These are phyloP conservation scores for Carollia perspicillata DNA, from an alignment of 2,113 vertebrate species.

Conservation along the genomic window DNA sequence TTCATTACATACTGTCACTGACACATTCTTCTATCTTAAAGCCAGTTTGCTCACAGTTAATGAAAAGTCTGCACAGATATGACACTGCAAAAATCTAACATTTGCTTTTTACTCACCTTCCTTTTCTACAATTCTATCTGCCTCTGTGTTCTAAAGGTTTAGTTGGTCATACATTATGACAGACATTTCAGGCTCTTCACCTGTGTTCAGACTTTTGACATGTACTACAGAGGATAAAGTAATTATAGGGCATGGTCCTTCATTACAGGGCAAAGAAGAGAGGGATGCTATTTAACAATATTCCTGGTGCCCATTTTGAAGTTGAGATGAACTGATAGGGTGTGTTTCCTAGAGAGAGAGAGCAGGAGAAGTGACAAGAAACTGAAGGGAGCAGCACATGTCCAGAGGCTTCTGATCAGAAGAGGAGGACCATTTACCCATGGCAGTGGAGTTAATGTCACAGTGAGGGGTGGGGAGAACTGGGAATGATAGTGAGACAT, in stretches of 20 bases:
- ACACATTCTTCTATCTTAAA: background rate
- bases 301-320: background rate
- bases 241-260: background rate
- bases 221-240: background rate
- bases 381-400: background rate
- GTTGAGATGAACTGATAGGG: background rate
- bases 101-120: background rate
- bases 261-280: background rate
- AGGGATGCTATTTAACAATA: background rate
- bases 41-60: background rate
- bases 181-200: background rate
- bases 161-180: background rate
- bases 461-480: background rate
- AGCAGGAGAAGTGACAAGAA: background rate
- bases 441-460: background rate
- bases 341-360: background rate
- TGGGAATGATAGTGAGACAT: background rate
- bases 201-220: background rate
- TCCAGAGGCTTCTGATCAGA: background rate
- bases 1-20: background rate
- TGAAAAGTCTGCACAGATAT: background rate
- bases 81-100: background rate
- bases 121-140: background rate
- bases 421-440: background rate
- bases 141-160: background rate